A percentile compares a stretch with the other conserved stretches of the same genome.
Evolutionary conservation across 2,113 vertebrate species (phyloP).

Genomic region (Spea bombifrons): DNA sequence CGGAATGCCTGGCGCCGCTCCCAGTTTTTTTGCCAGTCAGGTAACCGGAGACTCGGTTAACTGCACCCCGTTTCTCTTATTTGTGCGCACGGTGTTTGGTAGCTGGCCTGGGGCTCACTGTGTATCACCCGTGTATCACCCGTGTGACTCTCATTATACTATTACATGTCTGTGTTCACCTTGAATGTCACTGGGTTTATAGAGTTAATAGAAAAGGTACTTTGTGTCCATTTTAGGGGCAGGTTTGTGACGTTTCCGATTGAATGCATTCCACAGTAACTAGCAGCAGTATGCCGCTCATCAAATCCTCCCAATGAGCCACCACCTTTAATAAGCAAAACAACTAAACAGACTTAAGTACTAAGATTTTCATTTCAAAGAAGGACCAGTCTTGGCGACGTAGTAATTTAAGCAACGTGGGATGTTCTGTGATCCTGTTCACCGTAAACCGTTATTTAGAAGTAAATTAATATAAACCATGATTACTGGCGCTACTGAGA

Average conservation of each 20-base stretch:
- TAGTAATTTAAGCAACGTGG: no score
- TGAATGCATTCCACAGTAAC: no score
- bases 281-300: no score
- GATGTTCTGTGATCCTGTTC: no score
- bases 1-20: conserved; percentile 84
- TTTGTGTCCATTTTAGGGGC: not conserved
- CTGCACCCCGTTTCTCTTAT: conserved; percentile 45
- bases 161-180: not conserved
- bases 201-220: not conserved
- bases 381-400: no score
- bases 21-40: conserved; percentile 87
- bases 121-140: conserved; percentile 45
- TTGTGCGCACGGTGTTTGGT: conserved; percentile 12
- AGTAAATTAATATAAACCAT: no score
- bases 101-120: conserved; percentile 48
- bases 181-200: not conserved
- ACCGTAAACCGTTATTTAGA: no score
- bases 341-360: no score
- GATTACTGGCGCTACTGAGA: no score
- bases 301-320: no score
- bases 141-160: not conserved
- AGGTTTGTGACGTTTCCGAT: not conserved
- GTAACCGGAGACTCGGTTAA: conserved; percentile 67
- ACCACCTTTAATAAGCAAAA: no score
- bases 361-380: no score